These are phyloP conservation scores for Lasioglossum villosulum DNA, from an alignment of 2,888 invertebrate genomes.

Conservation along the genomic window DNA sequence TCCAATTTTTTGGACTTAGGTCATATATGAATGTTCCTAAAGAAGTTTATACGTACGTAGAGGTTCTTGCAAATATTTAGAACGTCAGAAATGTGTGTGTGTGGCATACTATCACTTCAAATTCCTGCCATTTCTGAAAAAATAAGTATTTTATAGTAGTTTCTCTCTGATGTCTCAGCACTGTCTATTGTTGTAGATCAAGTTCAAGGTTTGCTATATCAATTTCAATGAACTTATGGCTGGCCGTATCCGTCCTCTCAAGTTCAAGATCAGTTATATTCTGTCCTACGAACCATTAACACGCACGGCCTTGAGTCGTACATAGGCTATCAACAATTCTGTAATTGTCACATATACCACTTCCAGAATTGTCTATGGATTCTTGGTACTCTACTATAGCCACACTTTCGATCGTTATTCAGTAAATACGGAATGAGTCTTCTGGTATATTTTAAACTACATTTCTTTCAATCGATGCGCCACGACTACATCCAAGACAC, in stretches of 20 bases:
- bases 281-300: neutral
- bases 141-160: no score
- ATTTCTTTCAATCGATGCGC: neutral
- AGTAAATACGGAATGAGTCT: neutral
- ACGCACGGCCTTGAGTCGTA: neutral
- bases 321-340: neutral
- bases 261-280: conserved; percentile 7
- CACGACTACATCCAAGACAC: neutral
- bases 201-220: neutral
- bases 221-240: neutral
- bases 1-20: no score
- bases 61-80: no score
- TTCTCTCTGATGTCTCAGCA: neutral
- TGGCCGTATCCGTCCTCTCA: neutral
- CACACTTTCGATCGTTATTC: neutral
- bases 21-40: no score
- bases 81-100: no score
- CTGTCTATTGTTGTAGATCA: neutral
- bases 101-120: no score
- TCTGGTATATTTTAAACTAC: neutral
- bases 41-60: no score
- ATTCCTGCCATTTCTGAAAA: no score
- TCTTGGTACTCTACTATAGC: neutral
- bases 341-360: neutral
- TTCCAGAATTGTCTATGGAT: neutral